phyloP scores from a whole-genome alignment of 23 tunicate species.

The Styela plicata region DNA sequence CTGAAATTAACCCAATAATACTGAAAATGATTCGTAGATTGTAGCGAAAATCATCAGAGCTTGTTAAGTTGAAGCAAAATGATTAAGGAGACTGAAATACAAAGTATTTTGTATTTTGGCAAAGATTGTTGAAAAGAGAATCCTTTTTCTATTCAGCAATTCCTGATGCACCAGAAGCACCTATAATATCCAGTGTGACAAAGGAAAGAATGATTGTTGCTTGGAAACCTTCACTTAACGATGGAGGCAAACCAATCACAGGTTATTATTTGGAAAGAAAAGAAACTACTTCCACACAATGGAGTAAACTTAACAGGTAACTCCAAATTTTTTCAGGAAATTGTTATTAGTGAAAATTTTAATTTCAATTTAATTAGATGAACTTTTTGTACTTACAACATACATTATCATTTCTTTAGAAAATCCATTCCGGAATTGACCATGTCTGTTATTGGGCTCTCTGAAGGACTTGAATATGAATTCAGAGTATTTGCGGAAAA shows the following conservation, averaged over 20 bases:
- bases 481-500: slow-evolving; percentile 89
- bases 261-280: slow-evolving; percentile 81
- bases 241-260: slow-evolving; percentile 70
- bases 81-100: too few species aligned
- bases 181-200: slow-evolving; percentile 34
- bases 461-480: slow-evolving; percentile 83
- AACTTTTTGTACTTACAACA: too few species aligned
- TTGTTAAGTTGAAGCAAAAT: too few species aligned
- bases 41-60: too few species aligned
- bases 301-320: slow-evolving; percentile 73
- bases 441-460: slow-evolving; percentile 49
- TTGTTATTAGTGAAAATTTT: too few species aligned
- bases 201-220: slow-evolving; percentile 46
- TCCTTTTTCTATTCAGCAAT: slow-evolving; percentile 14
- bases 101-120: too few species aligned
- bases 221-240: slow-evolving; percentile 54
- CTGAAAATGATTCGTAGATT: too few species aligned
- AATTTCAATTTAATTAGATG: too few species aligned
- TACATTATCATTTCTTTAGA: background rate
- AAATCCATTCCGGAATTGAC: slow-evolving; percentile 49
- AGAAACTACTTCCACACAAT: slow-evolving; percentile 70
- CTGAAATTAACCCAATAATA: too few species aligned
- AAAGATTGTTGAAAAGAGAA: too few species aligned
- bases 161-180: slow-evolving; percentile 71
- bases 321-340: background rate